Conservation (phyloP, 2,888 invertebrate species). For the Pandemis heparana region DNA sequence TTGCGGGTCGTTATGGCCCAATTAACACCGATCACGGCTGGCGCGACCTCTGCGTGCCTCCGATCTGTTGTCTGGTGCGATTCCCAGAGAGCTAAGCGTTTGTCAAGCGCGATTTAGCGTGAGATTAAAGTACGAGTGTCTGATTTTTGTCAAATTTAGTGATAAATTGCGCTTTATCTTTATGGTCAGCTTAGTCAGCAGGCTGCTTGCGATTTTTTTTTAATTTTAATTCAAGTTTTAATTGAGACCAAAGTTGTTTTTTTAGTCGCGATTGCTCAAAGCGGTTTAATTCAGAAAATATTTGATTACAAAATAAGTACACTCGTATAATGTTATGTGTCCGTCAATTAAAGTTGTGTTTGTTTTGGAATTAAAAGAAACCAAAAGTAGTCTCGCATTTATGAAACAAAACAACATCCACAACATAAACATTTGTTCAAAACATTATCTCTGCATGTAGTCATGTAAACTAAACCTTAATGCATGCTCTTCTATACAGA, state of each 20-base stretch:
- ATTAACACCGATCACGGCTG: slow-evolving; percentile 69
- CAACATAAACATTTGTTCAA: slow-evolving; percentile 17
- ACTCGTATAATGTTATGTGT: not conserved
- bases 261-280: too few species aligned
- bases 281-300: too few species aligned
- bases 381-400: not conserved
- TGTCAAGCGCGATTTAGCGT: not conserved
- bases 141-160: not conserved
- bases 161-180: too few species aligned
- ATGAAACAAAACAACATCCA: slow-evolving; percentile 20
- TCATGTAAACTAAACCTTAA: slow-evolving; percentile 11
- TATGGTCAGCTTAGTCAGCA: too few species aligned
- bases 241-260: too few species aligned
- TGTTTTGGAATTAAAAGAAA: not conserved
- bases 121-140: not conserved
- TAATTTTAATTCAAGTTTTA: too few species aligned
- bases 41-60: slow-evolving; percentile 62
- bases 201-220: too few species aligned
- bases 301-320: too few species aligned
- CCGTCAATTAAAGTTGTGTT: not conserved
- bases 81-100: slow-evolving; percentile 8
- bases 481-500: slow-evolving; percentile 22
- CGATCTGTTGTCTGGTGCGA: slow-evolving; percentile 44
- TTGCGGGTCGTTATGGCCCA: slow-evolving; percentile 63
- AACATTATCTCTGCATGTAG: slow-evolving; percentile 15